These are phyloP conservation scores for Egretta garzetta DNA, from an alignment of 2,113 vertebrate genomes.

Conservation along the genomic window DNA sequence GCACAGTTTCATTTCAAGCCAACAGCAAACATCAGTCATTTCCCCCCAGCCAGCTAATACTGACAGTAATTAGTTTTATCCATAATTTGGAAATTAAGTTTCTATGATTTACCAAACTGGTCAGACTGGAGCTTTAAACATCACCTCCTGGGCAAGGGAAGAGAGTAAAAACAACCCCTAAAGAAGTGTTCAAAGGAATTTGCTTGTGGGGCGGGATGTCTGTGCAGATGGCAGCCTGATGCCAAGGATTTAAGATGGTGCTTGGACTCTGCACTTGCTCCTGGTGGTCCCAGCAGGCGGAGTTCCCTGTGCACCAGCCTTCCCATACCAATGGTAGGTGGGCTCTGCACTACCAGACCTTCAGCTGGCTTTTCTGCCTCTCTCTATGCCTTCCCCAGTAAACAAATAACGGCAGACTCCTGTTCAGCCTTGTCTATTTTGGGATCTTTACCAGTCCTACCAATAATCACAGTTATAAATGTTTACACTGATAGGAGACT, in stretches of 20 bases:
- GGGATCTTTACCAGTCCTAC: constrained; percentile 30
- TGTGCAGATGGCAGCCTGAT: background rate
- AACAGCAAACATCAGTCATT: background rate
- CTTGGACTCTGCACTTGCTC: background rate
- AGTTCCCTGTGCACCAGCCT: background rate
- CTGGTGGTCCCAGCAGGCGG: background rate
- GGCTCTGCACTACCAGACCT: background rate
- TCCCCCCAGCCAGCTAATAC: background rate
- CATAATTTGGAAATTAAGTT: background rate
- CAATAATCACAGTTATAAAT: constrained; percentile 40
- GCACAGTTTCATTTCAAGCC: background rate
- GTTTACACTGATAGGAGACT: constrained; percentile 50
- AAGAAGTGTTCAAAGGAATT: background rate
- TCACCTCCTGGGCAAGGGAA: background rate
- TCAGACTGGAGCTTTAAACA: background rate
- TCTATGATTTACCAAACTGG: background rate
- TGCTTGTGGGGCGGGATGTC: background rate
- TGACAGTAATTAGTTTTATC: background rate
- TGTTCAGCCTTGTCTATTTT: constrained; percentile 38
- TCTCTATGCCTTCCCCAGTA: background rate
- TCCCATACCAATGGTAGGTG: background rate
- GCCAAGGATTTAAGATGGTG: background rate
- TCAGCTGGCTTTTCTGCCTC: background rate
- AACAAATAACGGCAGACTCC: constrained; percentile 26
- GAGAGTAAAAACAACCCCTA: background rate